Conservation (phyloP, 2,888 invertebrate species). For the Cephonodes hylas region DNA sequence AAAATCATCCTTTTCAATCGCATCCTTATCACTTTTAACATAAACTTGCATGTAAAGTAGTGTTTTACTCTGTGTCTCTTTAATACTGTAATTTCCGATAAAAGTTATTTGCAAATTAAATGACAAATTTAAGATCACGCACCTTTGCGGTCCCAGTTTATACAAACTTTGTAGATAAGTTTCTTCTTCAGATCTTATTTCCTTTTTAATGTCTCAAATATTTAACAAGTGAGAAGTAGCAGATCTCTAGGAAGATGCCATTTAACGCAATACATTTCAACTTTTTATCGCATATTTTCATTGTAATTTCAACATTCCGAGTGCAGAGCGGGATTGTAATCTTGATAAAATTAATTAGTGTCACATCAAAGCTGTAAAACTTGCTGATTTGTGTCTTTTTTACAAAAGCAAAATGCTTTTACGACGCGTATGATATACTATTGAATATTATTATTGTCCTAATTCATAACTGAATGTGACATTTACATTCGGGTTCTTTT, state of each 20-base stretch:
- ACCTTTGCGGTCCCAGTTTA: not conserved
- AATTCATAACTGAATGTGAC: conserved; percentile 13
- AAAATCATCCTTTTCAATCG: not conserved
- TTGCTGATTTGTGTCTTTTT: conserved; percentile 4
- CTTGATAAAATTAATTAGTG: conserved; percentile 12
- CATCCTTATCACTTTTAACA: not conserved
- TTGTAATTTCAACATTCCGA: not conserved
- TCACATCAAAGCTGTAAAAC: conserved; percentile 1
- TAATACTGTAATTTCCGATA: not conserved
- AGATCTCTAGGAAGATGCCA: conserved; percentile 6
- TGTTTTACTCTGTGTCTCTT: not conserved
- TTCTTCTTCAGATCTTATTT: not conserved
- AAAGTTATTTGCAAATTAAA: not conserved
- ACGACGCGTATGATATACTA: not conserved
- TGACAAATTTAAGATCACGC: not conserved
- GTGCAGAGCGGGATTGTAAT: not conserved
- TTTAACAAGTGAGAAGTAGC: not conserved
- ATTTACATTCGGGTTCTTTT: conserved; percentile 2
- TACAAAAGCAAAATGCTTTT: conserved; percentile 4
- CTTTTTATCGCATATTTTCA: not conserved
- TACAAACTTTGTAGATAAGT: not conserved
- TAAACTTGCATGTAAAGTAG: not conserved
- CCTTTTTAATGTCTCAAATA: not conserved
- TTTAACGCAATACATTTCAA: not conserved
- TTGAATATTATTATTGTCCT: conserved; percentile 11